Base-by-base conservation (phyloP, 2,113 vertebrate genomes). In the Coreoperca whiteheadi region DNA sequence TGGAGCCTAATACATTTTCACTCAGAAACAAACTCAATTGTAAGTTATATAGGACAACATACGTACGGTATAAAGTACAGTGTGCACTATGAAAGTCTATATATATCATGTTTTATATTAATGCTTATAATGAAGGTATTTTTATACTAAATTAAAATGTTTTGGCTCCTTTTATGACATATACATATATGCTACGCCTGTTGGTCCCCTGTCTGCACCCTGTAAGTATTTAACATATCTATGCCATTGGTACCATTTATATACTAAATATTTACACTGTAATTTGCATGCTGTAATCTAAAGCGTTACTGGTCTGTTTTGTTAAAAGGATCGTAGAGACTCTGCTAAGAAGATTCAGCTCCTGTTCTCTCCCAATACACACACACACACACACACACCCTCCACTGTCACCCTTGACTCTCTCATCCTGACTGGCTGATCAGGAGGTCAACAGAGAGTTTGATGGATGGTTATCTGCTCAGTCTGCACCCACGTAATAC, bases 401-500 rank as follows among this genome's bases (percentile, higher is more conserved):
- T 70, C 65, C 65, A 41, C 37, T 15, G 56, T 59, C 77, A 85
- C 65, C 46, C 25, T 71, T 12, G 66, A 48, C 78, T 59, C 79
- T 79, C 70, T 72, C 51, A 57, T 88, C 90, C 91, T 91, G 94
- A 92, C 70, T 94, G 89, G 79, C 6, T 90, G 84, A 91, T 94
- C 94, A 93, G 91, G 88, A 90, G 67, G 57, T 88, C 30, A 32
- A 53, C 16, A 32, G 70, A 80, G 78, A 63, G 48, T 37, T 18
- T 25, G 51, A 69, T 3, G 0, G 4, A 28, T 0, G 16, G 28
- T 46, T 74, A 81, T 89, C 81, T 60, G 28, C 54, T 84, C 34
- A 2, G 39, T 70, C 61, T 79, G 46, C 53, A 79, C 46, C 48
- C 48, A 73, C 51, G 73, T 68, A 56, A 67, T 23, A 54, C 57